These are phyloP conservation scores for Aselliscus stoliczkanus DNA, from an alignment of 2,797 vertebrate species.

Conservation along the genomic window DNA sequence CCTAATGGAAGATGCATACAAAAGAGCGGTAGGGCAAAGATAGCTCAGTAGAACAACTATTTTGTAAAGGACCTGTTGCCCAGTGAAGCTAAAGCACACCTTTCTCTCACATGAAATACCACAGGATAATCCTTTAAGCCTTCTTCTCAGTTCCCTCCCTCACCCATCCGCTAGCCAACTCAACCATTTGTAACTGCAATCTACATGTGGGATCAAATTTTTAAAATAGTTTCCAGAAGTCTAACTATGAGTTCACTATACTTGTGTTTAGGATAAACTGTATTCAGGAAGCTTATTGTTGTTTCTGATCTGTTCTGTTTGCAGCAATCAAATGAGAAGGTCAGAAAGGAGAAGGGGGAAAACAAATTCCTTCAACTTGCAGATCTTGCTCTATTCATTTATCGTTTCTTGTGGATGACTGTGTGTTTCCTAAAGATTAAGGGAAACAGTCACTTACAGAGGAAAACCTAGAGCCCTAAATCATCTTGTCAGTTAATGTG, in stretches of 20 bases:
- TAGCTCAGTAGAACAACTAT: background rate
- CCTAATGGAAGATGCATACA: background rate
- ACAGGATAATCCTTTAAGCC: background rate
- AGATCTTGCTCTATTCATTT: background rate
- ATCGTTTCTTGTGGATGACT: background rate
- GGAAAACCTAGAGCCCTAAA: background rate
- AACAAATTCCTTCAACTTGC: background rate
- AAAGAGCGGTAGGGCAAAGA: background rate
- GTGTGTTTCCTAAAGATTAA: background rate
- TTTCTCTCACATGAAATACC: background rate
- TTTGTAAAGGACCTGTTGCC: background rate
- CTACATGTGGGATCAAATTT: background rate
- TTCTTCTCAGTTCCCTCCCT: background rate
- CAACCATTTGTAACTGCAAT: background rate
- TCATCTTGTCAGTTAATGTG: background rate
- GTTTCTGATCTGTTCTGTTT: constrained; percentile 7
- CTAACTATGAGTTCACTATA: background rate
- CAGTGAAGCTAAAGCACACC: background rate
- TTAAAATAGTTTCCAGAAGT: background rate
- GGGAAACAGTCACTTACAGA: background rate
- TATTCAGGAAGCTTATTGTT: background rate
- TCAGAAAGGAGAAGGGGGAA: background rate
- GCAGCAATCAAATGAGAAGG: background rate
- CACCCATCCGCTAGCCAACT: background rate
- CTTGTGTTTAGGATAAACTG: background rate